phyloP scores from a whole-genome alignment of 2,888 invertebrate species.

The Pilophorus perplexus region DNA sequence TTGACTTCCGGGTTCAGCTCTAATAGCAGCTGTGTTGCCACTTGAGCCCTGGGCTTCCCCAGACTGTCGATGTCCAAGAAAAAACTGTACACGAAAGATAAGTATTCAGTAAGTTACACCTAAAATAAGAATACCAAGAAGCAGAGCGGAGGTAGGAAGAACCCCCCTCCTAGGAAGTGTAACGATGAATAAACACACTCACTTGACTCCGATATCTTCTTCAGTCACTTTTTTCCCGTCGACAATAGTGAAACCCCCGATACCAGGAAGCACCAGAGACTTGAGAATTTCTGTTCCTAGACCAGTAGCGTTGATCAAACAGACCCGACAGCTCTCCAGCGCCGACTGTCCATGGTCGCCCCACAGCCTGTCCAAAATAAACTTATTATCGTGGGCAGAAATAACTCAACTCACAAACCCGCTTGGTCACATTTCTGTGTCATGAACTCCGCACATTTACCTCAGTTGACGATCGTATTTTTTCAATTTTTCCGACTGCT shows the following conservation, averaged over 20 bases:
- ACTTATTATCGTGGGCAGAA: background rate
- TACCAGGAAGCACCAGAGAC: constrained; percentile 90
- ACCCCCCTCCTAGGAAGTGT: background rate
- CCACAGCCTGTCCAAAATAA: constrained; percentile 77
- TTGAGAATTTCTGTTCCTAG: constrained; percentile 94
- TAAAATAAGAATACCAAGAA: background rate
- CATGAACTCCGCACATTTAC: constrained; percentile 52
- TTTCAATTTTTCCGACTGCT: constrained; percentile 69
- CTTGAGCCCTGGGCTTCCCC: constrained; percentile 80
- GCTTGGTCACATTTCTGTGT: background rate
- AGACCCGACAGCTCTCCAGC: constrained; percentile 85
- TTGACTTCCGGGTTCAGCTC: constrained; percentile 92
- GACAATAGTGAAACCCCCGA: constrained; percentile 87
- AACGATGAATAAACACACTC: too few species aligned
- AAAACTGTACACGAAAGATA: constrained; percentile 61
- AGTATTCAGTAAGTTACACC: background rate
- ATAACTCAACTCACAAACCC: background rate
- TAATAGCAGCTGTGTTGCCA: constrained; percentile 74
- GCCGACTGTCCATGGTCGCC: constrained; percentile 95
- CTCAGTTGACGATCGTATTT: constrained; percentile 79
- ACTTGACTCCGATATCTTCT: constrained; percentile 93
- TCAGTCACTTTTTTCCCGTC: constrained; percentile 84
- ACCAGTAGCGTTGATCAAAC: constrained; percentile 89
- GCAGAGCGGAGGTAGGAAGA: background rate
- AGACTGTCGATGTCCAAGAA: constrained; percentile 80